Base-by-base conservation (phyloP, 2,797 vertebrate genomes). In the Anolis apletophallus region DNA sequence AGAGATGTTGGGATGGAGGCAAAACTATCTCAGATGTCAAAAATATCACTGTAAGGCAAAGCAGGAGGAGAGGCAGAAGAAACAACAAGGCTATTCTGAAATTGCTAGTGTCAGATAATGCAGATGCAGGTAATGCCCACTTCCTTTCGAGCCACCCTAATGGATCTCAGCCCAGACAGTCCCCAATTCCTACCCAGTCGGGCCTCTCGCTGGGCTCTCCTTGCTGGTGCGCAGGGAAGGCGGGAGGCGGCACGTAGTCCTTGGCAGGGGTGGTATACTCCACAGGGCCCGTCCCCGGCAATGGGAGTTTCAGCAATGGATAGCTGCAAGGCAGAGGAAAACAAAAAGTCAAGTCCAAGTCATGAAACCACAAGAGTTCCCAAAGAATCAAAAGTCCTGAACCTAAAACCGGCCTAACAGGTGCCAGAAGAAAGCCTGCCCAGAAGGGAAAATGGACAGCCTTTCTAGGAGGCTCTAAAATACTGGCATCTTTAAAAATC, bases 251-350 rank as follows among this genome's bases (percentile, higher is more conserved):
- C 0, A 91, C 89, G 93, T 99, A 98, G 93, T 98, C 98, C 95
- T 98, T 98, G 90, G 98, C 95, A 0, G 98, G 97, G 2, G 99
- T 99, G 95, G 97, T 97, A 96, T 98, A 99, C 93, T 99, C 98
- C 93, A 98, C 98, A 0, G 99, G 99, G 32, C 98, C 99, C 0
- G 98, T 99, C 67, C 98, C 98, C 0, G 99, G 98, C 89, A 99
- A 94, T 0, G 99, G 99, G n/a, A 99, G 98, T 96, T 98, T 98
- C 93, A 99, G 95, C 94, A 99, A 95, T 0, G 98, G 99, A 92
- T 97, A 99, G 93, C 98, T 99, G 72, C 0, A 13, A 21, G 0
- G 2, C 32, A 81, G 0, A 87, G 46, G 5, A 46, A 46, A 89
- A 81, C 2, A 46, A 3, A 46, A 46, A 3, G 46, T 8, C 46